Conservation (phyloP, 2,113 vertebrate genomes). For the Colossoma macropomum region DNA sequence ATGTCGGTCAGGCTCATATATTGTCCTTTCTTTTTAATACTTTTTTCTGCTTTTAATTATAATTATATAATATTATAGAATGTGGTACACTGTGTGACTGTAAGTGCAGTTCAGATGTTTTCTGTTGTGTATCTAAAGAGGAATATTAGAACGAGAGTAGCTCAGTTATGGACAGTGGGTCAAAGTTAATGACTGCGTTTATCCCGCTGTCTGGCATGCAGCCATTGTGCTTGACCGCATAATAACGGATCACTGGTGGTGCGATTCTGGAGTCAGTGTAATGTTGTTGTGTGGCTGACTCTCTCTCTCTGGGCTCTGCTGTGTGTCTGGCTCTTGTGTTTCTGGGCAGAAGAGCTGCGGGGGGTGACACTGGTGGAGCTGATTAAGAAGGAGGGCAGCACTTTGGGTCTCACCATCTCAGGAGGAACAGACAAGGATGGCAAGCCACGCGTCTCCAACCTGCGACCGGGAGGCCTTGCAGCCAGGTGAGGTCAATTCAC, state of each 20-base stretch:
- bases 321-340: constrained; percentile 48
- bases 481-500: constrained; percentile 77
- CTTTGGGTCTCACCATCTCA: constrained; percentile 94
- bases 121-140: background rate
- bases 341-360: constrained; percentile 89
- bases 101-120: too few species aligned
- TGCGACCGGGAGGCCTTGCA: constrained; percentile 91
- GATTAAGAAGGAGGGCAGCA: constrained; percentile 96
- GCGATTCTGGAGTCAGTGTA: constrained; percentile 20
- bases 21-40: too few species aligned
- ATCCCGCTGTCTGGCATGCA: background rate
- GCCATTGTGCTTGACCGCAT: background rate
- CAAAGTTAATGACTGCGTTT: background rate
- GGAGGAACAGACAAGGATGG: constrained; percentile 97
- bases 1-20: too few species aligned
- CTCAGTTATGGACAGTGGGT: background rate
- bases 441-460: constrained; percentile 93
- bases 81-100: too few species aligned
- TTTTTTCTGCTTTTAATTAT: too few species aligned
- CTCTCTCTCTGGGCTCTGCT: background rate
- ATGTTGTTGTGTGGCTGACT: constrained; percentile 37
- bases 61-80: too few species aligned
- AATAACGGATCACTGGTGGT: constrained; percentile 4
- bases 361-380: constrained; percentile 94
- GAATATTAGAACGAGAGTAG: too few species aligned